Percentiles rank a stretch among this genome's conserved stretches.
These are phyloP conservation scores for Ardeotis arabs DNA, from an alignment of 2,113 vertebrate genomes.

Conservation along the genomic window DNA sequence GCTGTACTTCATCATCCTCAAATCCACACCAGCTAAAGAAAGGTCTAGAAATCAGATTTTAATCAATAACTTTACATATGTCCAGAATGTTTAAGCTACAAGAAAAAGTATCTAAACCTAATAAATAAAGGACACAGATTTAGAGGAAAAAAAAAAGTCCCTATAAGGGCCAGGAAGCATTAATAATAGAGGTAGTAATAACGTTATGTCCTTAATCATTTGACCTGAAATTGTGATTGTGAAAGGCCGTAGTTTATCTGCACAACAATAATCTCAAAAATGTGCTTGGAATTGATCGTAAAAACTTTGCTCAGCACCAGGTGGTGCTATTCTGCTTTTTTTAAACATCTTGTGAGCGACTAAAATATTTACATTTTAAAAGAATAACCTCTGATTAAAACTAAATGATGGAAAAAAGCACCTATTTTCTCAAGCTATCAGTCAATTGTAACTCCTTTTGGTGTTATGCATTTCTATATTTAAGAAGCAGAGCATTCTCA, in stretches of 20 bases:
- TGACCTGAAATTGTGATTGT: neutral
- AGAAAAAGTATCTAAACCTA: neutral
- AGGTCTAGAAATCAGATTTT: neutral
- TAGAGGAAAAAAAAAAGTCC: neutral
- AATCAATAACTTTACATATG: neutral
- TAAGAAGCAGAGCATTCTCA: neutral
- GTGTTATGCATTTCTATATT: neutral
- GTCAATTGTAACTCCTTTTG: neutral
- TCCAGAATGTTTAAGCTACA: neutral
- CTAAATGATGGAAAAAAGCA: neutral
- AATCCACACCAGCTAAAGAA: neutral
- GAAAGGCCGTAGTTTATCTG: neutral
- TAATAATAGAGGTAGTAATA: neutral
- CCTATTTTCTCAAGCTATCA: neutral
- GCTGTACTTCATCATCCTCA: neutral
- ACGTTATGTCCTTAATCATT: neutral
- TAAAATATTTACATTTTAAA: neutral
- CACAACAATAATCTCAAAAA: neutral
- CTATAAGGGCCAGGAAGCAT: neutral
- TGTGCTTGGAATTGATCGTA: neutral
- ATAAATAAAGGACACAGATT: neutral
- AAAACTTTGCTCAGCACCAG: constrained; percentile 64
- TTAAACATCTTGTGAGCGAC: neutral
- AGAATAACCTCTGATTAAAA: neutral
- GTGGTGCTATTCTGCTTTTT: constrained; percentile 73